These are phyloP conservation scores for Tamandua tetradactyla DNA, from an alignment of 2,797 vertebrate genomes.

Conservation along the genomic window DNA sequence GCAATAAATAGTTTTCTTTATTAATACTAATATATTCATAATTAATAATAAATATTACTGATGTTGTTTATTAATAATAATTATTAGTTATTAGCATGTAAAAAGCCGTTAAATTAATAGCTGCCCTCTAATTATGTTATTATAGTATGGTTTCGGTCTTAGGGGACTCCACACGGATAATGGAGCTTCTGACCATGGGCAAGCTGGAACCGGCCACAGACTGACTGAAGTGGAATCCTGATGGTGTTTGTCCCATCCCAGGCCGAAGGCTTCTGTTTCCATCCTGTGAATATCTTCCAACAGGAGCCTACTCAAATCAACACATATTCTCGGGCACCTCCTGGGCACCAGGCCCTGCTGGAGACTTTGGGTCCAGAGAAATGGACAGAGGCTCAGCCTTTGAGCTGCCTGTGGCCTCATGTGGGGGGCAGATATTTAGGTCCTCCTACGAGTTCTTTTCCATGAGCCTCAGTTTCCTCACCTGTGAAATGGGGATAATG, in stretches of 20 bases:
- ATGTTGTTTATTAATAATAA: not conserved
- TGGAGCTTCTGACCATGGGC: not conserved
- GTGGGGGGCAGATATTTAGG: not conserved
- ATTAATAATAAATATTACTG: too few relatives aligned
- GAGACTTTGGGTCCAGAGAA: not conserved
- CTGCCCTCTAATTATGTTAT: not conserved
- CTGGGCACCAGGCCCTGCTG: not conserved
- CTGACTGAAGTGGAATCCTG: not conserved
- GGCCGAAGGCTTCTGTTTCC: not conserved
- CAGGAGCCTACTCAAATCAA: not conserved
- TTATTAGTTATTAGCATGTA: not conserved
- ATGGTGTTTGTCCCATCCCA: not conserved
- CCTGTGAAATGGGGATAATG: not conserved
- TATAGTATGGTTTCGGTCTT: not conserved
- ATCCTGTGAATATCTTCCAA: not conserved
- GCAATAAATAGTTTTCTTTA: not conserved
- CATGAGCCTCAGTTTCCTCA: not conserved
- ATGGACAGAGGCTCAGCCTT: not conserved
- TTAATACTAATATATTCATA: too few relatives aligned
- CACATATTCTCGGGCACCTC: not conserved
- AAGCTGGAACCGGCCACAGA: not conserved
- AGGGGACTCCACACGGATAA: accelerated
- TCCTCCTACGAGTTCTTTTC: not conserved
- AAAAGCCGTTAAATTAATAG: not conserved
- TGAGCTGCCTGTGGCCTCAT: not conserved